Percentiles rank a stretch among this genome's conserved stretches.
These are phyloP conservation scores for Myotis davidii DNA, from an alignment of 2,113 vertebrate genomes.

Conservation along the genomic window DNA sequence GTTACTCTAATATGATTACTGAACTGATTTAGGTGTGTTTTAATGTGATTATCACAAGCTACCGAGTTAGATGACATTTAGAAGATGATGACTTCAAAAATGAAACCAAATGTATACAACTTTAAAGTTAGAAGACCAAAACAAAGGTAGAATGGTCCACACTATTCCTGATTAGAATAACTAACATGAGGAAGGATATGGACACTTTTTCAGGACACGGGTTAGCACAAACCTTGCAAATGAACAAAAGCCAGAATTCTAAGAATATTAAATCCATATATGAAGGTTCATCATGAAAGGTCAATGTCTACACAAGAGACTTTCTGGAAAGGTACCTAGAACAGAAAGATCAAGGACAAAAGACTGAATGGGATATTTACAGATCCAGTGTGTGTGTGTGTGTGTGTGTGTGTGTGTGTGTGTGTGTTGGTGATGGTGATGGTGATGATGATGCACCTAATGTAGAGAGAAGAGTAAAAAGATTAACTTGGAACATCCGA, in stretches of 20 bases:
- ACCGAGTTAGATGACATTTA: neutral
- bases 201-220: neutral
- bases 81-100: neutral
- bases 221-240: neutral
- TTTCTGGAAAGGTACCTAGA: neutral
- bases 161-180: neutral
- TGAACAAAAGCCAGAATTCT: neutral
- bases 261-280: neutral
- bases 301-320: neutral
- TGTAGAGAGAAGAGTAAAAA: neutral
- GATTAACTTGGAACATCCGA: neutral
- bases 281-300: neutral
- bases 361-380: neutral
- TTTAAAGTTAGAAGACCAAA: neutral
- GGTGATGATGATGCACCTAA: neutral
- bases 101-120: neutral
- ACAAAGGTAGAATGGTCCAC: neutral
- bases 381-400: neutral
- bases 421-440: neutral
- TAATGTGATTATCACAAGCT: neutral
- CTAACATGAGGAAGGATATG: neutral
- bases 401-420: neutral
- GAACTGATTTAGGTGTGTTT: neutral
- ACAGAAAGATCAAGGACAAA: slow-evolving; percentile 16
- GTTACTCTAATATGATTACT: neutral